Evolutionary conservation across 1,140 invertebrate species (phyloP).

Genomic region (Macrobrachium rosenbergii): DNA sequence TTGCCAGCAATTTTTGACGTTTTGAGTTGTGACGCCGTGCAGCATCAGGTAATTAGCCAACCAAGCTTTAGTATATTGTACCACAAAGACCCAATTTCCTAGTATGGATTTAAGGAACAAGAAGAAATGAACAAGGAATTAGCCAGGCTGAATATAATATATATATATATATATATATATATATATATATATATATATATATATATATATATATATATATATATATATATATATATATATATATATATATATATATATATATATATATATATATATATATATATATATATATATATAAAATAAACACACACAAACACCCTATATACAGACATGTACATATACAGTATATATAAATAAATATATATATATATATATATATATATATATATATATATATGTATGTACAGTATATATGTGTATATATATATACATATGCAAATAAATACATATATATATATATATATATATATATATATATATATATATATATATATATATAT

Average conservation of each 20-base stretch:
- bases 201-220: not conserved
- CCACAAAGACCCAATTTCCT: too few species aligned
- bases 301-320: too few species aligned
- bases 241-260: slow-evolving; percentile 11
- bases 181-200: slow-evolving; percentile 3
- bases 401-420: not conserved
- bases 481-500: not conserved
- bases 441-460: not conserved
- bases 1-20: too few species aligned
- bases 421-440: not conserved
- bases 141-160: too few species aligned
- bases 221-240: too few species aligned
- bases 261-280: slow-evolving; percentile 7
- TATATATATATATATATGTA: not conserved
- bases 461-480: not conserved
- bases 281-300: not conserved
- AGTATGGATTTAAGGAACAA: too few species aligned
- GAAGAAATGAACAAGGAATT: too few species aligned
- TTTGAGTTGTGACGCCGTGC: too few species aligned
- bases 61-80: too few species aligned
- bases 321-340: not conserved
- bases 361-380: too few species aligned
- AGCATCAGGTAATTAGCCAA: too few species aligned
- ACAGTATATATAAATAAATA: too few species aligned
- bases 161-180: not conserved